Base-by-base conservation (phyloP, 2,113 vertebrate species). In the Mandrillus leucophaeus region DNA sequence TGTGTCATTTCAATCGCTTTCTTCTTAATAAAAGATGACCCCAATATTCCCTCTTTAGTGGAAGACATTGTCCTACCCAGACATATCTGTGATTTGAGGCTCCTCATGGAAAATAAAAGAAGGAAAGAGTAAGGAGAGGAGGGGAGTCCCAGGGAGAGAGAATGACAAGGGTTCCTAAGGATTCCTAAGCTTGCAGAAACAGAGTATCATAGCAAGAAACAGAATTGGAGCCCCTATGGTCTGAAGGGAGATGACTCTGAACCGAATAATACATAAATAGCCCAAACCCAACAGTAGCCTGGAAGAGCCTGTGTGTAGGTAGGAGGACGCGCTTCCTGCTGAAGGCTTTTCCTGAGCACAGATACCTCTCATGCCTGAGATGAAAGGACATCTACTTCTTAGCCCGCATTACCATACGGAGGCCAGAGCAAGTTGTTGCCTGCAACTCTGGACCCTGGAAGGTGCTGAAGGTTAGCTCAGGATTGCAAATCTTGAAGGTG, bases 21-120 rank as follows among this genome's bases (percentile, higher is more conserved):
- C 98, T 98, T 98, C 98, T 99, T 99, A 99, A 99, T 99, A 99
- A 99, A 99, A 99, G 99, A 99, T 99, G 99, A 99, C 99, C 99
- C 99, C 98, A 98, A 98, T 95, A 85, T 91, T 96, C 95, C 96
- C 98, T 97, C 79, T 79, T 90, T 96, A 76, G 94, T 92, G 76
- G 97, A 61, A 96, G 98, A 97, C 98, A 97, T 98, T 98, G 98
- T 98, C 98, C 98, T 98, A 88, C 81, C 95, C 57, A 90, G 66
- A 83, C 75, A 32, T 82, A 11, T 22, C 92, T n/a, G 35, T 90
- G 98, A 98, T 96, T 96, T 92, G 90, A 92, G 97, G 97, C 91
- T 98, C 97, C 97, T 96, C 50, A 57, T 93, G 93, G 96, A 76
- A 96, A 85, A 93, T 59, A 61, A 89, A 40, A 43, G 75, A 48